Evolutionary conservation across 2,113 vertebrate species (phyloP), one percentile per base, ranked within the genome.

Genomic region (Hippocampus comes): DNA sequence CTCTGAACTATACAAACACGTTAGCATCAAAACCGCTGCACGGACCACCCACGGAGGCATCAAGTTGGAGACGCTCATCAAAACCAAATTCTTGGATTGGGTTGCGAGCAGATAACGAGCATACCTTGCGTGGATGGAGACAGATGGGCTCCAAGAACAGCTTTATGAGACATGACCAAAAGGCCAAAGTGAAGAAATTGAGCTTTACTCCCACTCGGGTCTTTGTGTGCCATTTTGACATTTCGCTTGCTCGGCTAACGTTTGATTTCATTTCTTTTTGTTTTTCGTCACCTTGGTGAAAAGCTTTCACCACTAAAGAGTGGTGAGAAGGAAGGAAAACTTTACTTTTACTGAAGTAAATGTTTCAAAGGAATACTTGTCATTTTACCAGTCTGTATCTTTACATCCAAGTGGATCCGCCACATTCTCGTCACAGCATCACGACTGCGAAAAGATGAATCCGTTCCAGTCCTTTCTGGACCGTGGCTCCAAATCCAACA

Each of bases 31-130:
- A 78, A 71, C 71, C 76, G 69, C 69, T 41, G 57, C 23, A 23
- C 56, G 75, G 86, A 86, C 89, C 87, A 89, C 88, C 85, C 83
- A 87, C 59, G 27, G 77, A 71, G 74, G 73, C 74, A 77, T 73
- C 73, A 80, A 88, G 78, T 75, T 74, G 74, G 68, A 34, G 71
- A 82, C 67, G 55, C 23, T 72, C 74, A 68, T 71, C 73, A 68
- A 78, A 86, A 83, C 72, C 68, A 77, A 65, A 66, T 73, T 75
- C 71, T 76, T 78, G 69, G 74, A 78, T 71, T 41, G 67, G 72
- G 70, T 25, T 69, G 78, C 78, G 66, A 74, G 75, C 69, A 81
- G 76, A 82, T 85, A 78, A 80, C 76, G 60, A 81, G 60, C 69
- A 72, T 25, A 57, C 63, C 68, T 81, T 70, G 74, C 74, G 67